Percentiles rank a stretch among this genome's conserved stretches.
These are phyloP conservation scores for Coreoperca whiteheadi DNA, from an alignment of 2,113 vertebrate genomes.

Conservation along the genomic window DNA sequence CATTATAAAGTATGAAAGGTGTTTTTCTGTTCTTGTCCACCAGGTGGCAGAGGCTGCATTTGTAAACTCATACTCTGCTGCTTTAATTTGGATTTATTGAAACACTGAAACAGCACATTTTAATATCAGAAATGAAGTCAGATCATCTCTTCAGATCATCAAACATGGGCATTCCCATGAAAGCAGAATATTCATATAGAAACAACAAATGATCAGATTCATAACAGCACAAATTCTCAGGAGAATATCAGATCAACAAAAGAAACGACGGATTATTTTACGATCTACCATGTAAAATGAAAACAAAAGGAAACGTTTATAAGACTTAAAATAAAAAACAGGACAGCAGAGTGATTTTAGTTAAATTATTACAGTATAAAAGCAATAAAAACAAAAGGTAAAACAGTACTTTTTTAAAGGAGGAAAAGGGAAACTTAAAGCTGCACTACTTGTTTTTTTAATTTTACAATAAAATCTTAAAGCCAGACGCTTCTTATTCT, in stretches of 20 bases:
- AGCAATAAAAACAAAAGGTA: background rate
- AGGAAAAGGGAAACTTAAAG: background rate
- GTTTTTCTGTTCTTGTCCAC: background rate
- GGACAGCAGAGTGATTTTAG: background rate
- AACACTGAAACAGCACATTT: background rate
- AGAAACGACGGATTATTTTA: background rate
- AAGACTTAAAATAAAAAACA: background rate
- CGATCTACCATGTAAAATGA: too few relatives aligned
- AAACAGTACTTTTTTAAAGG: background rate
- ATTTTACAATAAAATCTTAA: background rate
- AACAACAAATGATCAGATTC: background rate
- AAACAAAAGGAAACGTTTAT: too few relatives aligned
- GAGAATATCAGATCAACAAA: slow-evolving; percentile 18
- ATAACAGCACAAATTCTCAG: slow-evolving; percentile 40
- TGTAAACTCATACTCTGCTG: background rate
- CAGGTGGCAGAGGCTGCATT: background rate
- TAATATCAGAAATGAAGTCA: too few relatives aligned
- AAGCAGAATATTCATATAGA: background rate
- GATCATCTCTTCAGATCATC: too few relatives aligned
- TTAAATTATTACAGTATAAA: background rate
- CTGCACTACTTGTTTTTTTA: background rate
- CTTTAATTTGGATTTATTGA: background rate
- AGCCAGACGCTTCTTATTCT: too few relatives aligned
- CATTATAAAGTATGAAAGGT: background rate
- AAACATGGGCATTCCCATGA: background rate